These are phyloP conservation scores for Sebastes iracundus DNA, from an alignment of 2,797 vertebrate species.

Conservation along the genomic window DNA sequence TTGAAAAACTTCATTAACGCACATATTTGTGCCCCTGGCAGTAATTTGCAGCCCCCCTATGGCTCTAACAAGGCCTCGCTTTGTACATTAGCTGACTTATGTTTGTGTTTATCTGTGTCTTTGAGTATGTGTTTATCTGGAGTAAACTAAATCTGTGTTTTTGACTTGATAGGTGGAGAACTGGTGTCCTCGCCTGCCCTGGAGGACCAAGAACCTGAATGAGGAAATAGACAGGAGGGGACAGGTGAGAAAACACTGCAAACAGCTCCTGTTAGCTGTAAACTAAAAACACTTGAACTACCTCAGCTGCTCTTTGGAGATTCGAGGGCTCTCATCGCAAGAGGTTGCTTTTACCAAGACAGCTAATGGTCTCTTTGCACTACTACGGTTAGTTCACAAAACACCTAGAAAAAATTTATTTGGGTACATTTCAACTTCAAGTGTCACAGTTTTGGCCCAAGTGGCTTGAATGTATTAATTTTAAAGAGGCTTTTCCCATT, in stretches of 20 bases:
- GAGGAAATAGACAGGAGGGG: conserved; percentile 89
- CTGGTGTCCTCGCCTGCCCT: conserved; percentile 97
- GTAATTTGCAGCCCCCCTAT: background rate
- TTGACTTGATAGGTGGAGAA: conserved; percentile 91
- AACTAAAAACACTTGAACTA: background rate
- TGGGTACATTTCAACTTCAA: background rate
- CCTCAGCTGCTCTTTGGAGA: background rate
- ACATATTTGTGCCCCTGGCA: background rate
- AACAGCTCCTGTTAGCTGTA: background rate
- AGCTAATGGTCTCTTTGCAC: background rate
- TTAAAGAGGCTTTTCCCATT: conserved; percentile 16
- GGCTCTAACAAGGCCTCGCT: background rate
- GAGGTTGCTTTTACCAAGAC: background rate
- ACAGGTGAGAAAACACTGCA: conserved; percentile 80
- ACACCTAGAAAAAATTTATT: background rate
- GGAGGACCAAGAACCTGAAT: conserved; percentile 90
- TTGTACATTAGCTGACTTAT: background rate
- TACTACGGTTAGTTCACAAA: background rate
- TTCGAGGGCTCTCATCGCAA: background rate
- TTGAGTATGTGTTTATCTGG: background rate
- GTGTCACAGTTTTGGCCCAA: background rate
- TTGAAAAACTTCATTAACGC: background rate
- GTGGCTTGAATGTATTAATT: conserved; percentile 13
- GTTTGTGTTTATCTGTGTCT: background rate
- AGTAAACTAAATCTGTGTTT: background rate